Evolutionary conservation across 37 sponge, comb jelly and placozoan genomes (phyloP).

Genomic region (Ianthella basta): DNA sequence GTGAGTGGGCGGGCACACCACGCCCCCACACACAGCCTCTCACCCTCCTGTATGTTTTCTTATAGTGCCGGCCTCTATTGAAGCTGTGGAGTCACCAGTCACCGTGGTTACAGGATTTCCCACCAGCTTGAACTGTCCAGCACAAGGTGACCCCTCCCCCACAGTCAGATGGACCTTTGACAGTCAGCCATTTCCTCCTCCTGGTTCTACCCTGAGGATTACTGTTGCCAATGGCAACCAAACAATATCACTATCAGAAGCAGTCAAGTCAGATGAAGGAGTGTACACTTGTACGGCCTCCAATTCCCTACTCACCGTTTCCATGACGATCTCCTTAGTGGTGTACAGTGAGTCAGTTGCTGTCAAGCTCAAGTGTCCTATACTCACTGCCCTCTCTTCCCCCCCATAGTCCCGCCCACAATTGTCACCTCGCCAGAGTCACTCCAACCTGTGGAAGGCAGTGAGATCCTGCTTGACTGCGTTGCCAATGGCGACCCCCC

Average conservation of each 20-base stretch:
- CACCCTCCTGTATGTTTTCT: neutral
- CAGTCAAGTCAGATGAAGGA: conserved; percentile 37
- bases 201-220: neutral
- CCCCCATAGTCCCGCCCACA: conserved; percentile 19
- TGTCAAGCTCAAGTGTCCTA: neutral
- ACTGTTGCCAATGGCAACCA: conserved; percentile 35
- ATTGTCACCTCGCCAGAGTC: neutral
- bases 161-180: neutral
- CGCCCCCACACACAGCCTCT: neutral
- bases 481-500: conserved; percentile 39
- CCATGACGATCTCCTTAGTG: conserved; percentile 12
- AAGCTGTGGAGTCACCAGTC: conserved; percentile 7
- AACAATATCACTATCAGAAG: neutral
- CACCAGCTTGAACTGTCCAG: conserved; percentile 42
- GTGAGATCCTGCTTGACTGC: neutral
- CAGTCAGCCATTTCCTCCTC: neutral
- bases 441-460: conserved; percentile 7
- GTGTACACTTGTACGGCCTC: conserved; percentile 53
- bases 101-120: conserved; percentile 35
- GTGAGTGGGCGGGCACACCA: neutral
- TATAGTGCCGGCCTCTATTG: conserved; percentile 16
- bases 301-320: conserved; percentile 26
- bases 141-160: conserved; percentile 61
- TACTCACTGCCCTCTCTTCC: neutral
- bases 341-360: conserved; percentile 50